Conservation (phyloP, 2,797 vertebrate species). For the Dallia pectoralis region DNA sequence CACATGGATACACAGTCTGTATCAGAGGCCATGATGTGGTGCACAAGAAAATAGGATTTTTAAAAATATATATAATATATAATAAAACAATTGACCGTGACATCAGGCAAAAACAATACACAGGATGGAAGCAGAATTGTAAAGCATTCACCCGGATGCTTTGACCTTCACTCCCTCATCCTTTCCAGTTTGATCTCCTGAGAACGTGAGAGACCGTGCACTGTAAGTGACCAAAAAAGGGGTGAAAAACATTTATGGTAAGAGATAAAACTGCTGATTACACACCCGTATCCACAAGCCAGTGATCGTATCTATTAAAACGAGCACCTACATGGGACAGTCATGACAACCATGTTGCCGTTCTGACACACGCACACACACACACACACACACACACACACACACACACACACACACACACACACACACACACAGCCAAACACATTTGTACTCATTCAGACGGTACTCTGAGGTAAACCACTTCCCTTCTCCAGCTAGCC, state of each 20-base stretch:
- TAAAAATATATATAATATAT: no score
- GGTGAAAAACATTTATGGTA: slow-evolving; percentile 26
- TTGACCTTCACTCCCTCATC: not conserved
- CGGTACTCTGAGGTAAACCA: not conserved
- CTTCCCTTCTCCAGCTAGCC: not conserved
- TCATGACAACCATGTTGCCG: not conserved
- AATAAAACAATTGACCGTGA: slow-evolving; percentile 16
- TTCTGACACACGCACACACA: not conserved
- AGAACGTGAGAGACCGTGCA: slow-evolving; percentile 14
- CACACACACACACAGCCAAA: not conserved
- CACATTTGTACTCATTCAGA: not conserved
- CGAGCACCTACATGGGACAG: not conserved
- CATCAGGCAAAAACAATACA: slow-evolving; percentile 11
- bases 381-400: not conserved
- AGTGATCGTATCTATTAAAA: slow-evolving; percentile 28
- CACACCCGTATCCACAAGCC: slow-evolving; percentile 22
- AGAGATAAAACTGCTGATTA: slow-evolving; percentile 46
- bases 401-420: slow-evolving; percentile 5
- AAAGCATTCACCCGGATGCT: slow-evolving; percentile 1
- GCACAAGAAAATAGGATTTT: slow-evolving; percentile 16
- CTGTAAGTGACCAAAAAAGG: slow-evolving; percentile 7
- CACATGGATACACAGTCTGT: slow-evolving; percentile 10
- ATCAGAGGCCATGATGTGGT: slow-evolving; percentile 12
- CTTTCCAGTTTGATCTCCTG: not conserved
- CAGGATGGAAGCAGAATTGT: slow-evolving; percentile 10